These are phyloP conservation scores for Hirundichthys speculiger DNA, from an alignment of 2,113 vertebrate species.

Conservation along the genomic window DNA sequence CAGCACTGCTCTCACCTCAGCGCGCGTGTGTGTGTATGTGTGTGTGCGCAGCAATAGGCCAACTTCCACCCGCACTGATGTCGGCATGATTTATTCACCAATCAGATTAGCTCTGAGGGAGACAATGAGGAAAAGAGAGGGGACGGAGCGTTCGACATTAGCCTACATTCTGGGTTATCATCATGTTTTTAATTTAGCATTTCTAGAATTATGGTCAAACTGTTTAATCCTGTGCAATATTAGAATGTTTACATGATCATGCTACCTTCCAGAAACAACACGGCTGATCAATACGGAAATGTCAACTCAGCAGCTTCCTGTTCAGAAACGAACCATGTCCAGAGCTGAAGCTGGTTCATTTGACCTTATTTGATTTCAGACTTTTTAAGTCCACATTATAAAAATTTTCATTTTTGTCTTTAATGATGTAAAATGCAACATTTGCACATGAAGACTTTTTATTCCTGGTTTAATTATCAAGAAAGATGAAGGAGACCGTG, in stretches of 20 bases:
- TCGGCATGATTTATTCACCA: slow-evolving; percentile 81
- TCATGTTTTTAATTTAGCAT: slow-evolving; percentile 36
- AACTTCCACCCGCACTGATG: slow-evolving; percentile 77
- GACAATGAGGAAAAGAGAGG: slow-evolving; percentile 48
- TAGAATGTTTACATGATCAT: background rate
- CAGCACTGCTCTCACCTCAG: slow-evolving; percentile 54
- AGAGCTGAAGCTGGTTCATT: background rate
- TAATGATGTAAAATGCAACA: background rate
- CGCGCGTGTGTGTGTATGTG: background rate
- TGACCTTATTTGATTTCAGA: background rate
- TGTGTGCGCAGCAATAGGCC: slow-evolving; percentile 52
- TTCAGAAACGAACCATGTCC: slow-evolving; percentile 1
- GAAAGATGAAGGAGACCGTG: background rate
- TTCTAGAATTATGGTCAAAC: slow-evolving; percentile 19
- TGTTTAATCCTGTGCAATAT: background rate
- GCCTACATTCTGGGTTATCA: slow-evolving; percentile 38
- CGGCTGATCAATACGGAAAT: background rate
- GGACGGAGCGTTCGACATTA: slow-evolving; percentile 32
- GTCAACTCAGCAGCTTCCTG: slow-evolving; percentile 1
- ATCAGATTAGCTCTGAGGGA: slow-evolving; percentile 72
- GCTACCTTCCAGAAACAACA: background rate
- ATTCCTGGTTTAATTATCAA: background rate
- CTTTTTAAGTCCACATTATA: background rate
- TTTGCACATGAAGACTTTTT: background rate
- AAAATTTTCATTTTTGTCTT: background rate